phyloP scores from a whole-genome alignment of 1,140 invertebrate species.

The Drosophila athabasca region DNA sequence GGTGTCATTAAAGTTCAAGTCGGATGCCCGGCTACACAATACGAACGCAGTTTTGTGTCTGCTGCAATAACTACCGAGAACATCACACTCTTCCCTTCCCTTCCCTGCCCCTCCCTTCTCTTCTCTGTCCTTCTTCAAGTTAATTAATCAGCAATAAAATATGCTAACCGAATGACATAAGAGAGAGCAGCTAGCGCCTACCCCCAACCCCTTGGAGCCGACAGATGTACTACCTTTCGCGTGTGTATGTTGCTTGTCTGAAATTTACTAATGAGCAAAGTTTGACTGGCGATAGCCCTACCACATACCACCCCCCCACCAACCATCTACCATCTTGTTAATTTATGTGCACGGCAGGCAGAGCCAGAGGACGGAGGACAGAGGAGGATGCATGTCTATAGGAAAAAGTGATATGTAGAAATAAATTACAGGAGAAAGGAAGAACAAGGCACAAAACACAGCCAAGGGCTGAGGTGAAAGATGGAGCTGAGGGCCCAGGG shows the following conservation, averaged over 20 bases:
- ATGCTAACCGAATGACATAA: conserved; percentile 61
- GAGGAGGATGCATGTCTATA: background rate
- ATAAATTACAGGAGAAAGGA: background rate
- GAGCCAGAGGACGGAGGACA: conserved; percentile 5
- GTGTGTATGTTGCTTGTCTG: conserved; percentile 54
- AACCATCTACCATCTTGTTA: conserved; percentile 22
- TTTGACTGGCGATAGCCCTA: conserved; percentile 53
- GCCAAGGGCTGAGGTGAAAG: background rate
- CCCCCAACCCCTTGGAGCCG: conserved; percentile 7
- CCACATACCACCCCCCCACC: background rate
- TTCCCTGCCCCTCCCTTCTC: conserved; percentile 5
- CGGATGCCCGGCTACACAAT: conserved; percentile 27
- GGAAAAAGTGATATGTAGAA: conserved; percentile 5
- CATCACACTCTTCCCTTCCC: background rate
- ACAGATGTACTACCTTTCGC: conserved; percentile 18
- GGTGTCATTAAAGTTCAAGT: conserved; percentile 59
- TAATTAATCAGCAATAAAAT: conserved; percentile 81
- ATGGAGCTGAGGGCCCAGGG: background rate
- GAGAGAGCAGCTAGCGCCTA: conserved; percentile 8
- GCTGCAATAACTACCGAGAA: no score
- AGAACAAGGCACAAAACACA: background rate
- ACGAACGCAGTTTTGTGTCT: conserved; percentile 31
- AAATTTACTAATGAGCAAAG: conserved; percentile 80
- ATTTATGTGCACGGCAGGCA: conserved; percentile 62
- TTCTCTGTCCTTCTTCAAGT: conserved; percentile 40